Conservation (phyloP, 2,797 vertebrate genomes). For the Eurystomus glaucurus region DNA sequence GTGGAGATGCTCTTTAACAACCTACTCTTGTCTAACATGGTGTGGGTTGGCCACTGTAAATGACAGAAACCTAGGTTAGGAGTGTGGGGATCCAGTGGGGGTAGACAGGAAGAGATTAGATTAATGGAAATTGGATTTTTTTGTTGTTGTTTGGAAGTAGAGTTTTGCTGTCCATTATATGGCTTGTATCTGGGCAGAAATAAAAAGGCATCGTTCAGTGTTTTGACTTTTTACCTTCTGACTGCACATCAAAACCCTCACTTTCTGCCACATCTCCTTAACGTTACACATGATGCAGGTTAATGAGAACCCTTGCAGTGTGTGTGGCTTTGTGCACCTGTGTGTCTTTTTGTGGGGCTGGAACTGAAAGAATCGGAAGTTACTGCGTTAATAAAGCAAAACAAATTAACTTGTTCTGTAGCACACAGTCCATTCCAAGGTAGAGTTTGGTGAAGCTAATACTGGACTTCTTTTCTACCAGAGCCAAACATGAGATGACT, state of each 20-base stretch:
- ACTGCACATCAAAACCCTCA: neutral
- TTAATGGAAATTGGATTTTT: neutral
- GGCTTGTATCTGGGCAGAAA: neutral
- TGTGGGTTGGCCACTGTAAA: neutral
- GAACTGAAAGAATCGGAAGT: neutral
- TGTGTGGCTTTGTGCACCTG: neutral
- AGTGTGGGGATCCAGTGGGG: neutral
- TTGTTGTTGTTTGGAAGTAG: neutral
- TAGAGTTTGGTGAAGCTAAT: neutral
- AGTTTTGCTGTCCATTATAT: neutral
- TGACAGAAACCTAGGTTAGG: neutral
- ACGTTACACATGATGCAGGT: fast-evolving
- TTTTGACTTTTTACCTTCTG: neutral
- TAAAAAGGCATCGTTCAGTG: neutral
- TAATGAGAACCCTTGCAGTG: neutral
- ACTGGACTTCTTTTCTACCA: slow-evolving; percentile 71
- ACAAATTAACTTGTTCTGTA: neutral
- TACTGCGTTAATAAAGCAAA: neutral
- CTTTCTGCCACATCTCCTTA: neutral
- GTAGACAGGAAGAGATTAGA: neutral
- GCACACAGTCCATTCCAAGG: fast-evolving
- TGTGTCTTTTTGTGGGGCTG: neutral
- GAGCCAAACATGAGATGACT: slow-evolving; percentile 91
- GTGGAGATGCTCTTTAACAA: neutral
- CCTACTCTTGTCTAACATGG: neutral